These are phyloP conservation scores for Candidula unifasciata DNA, from an alignment of 2,888 invertebrate genomes.

Conservation along the genomic window DNA sequence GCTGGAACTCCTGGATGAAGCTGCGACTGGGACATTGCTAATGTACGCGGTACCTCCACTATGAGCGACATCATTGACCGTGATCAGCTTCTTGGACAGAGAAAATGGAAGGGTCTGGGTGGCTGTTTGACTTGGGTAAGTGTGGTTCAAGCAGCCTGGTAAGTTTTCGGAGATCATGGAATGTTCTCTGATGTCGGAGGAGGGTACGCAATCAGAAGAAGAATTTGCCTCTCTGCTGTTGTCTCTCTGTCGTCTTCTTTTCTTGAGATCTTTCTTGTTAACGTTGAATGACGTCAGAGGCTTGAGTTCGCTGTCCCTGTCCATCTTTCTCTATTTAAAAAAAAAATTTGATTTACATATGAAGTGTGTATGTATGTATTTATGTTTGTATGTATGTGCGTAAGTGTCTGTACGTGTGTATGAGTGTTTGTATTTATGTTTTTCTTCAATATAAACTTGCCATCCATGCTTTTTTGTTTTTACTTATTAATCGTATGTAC, in stretches of 20 bases:
- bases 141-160: neutral
- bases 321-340: neutral
- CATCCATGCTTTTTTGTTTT: no score
- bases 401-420: no score
- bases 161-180: neutral
- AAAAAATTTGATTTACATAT: neutral
- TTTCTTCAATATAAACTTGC: no score
- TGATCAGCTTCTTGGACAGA: neutral
- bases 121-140: neutral
- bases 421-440: no score
- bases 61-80: neutral
- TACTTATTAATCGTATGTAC: no score
- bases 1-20: neutral
- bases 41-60: conserved; percentile 12
- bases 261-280: neutral
- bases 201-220: neutral
- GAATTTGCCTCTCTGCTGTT: neutral
- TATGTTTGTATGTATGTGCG: no score
- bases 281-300: no score
- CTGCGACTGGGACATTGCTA: neutral
- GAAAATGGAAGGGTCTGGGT: neutral
- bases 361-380: no score
- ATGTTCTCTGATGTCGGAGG: no score
- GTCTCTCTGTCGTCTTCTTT: neutral
- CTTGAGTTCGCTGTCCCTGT: neutral